A percentile compares a stretch with the other conserved stretches of the same genome.
Evolutionary conservation across 2,113 vertebrate genomes (phyloP).

Genomic region (Macquaria ambigua): DNA sequence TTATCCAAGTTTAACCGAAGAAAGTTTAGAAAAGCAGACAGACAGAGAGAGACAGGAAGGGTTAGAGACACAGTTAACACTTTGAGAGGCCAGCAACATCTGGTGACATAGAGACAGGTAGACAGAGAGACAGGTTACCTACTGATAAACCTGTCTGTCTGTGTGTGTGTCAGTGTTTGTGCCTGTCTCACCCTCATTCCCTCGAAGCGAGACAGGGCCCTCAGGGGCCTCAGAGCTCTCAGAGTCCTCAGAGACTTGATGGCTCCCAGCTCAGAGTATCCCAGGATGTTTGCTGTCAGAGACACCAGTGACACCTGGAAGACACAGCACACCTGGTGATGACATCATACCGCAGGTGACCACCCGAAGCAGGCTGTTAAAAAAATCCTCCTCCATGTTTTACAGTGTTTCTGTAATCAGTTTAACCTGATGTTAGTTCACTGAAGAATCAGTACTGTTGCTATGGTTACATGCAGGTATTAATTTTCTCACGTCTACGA

Average conservation of each 20-base stretch:
- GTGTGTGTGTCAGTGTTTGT: neutral
- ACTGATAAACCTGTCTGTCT: neutral
- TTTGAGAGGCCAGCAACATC: no score
- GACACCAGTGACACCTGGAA: slow-evolving; percentile 94
- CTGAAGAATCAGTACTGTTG: neutral
- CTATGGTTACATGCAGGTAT: neutral
- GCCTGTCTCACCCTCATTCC: slow-evolving; percentile 91
- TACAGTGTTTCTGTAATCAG: no score
- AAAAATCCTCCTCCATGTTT: no score
- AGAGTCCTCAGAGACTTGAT: slow-evolving; percentile 95
- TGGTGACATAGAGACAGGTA: no score
- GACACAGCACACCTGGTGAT: slow-evolving; percentile 34
- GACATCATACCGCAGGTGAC: neutral
- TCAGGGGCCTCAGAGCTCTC: slow-evolving; percentile 92
- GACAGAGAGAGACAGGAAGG: slow-evolving; percentile 5
- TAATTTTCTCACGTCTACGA: slow-evolving; percentile 89
- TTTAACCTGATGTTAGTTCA: no score
- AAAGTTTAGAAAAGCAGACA: neutral
- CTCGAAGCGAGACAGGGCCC: slow-evolving; percentile 95
- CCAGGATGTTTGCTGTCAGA: slow-evolving; percentile 93
- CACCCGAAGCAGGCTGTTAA: no score
- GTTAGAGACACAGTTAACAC: no score
- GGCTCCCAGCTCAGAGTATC: slow-evolving; percentile 93
- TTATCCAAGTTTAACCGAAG: no score
- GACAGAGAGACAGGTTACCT: neutral